These are phyloP conservation scores for Ligdia adustata DNA, from an alignment of 2,888 invertebrate genomes.

Conservation along the genomic window DNA sequence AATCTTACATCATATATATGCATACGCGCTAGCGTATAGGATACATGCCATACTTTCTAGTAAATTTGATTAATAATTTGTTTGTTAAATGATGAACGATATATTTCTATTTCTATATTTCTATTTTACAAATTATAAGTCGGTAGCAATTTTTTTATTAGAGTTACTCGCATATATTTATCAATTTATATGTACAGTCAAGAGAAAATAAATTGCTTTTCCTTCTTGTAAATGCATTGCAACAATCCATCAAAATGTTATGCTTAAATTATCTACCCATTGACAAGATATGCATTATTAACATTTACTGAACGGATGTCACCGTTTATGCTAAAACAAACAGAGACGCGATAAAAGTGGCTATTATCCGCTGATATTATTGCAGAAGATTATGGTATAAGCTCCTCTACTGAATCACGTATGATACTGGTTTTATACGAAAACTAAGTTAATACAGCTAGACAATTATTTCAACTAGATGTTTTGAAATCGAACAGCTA, in stretches of 20 bases:
- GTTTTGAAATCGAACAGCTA: too few relatives aligned
- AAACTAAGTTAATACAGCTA: background rate
- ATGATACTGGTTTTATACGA: background rate
- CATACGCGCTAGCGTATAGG: too few relatives aligned
- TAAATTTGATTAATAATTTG: too few relatives aligned
- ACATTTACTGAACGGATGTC: slow-evolving; percentile 62
- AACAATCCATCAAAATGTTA: slow-evolving; percentile 47
- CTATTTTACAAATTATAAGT: too few relatives aligned
- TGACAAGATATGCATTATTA: slow-evolving; percentile 60
- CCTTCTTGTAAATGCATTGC: slow-evolving; percentile 26
- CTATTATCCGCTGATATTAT: slow-evolving; percentile 53
- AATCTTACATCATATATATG: too few relatives aligned
- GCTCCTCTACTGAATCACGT: slow-evolving; percentile 26
- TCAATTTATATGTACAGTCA: too few relatives aligned
- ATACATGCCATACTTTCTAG: too few relatives aligned
- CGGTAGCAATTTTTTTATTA: too few relatives aligned
- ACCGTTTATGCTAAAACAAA: slow-evolving; percentile 65
- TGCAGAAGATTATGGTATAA: slow-evolving; percentile 35
- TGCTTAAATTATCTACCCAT: slow-evolving; percentile 46
- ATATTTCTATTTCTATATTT: too few relatives aligned
- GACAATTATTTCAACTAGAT: too few relatives aligned
- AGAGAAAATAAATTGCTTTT: slow-evolving; percentile 1
- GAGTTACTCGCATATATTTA: too few relatives aligned
- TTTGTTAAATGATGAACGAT: too few relatives aligned
- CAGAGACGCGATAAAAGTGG: slow-evolving; percentile 64